phyloP scores from a whole-genome alignment of 2,797 vertebrate genomes.

The Chrosomus eos region DNA sequence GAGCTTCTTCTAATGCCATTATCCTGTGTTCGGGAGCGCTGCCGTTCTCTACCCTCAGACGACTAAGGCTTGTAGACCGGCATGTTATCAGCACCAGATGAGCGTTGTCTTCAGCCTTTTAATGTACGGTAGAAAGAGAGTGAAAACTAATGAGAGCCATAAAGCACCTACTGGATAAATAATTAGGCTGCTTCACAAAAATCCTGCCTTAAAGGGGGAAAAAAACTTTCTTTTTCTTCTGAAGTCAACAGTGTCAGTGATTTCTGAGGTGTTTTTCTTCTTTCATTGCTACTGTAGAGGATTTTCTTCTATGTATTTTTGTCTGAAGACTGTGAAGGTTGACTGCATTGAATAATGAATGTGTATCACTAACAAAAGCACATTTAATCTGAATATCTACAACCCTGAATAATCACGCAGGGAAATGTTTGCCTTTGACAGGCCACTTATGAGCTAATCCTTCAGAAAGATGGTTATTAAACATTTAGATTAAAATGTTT shows the following conservation, averaged over 20 bases:
- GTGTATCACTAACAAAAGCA: constrained; percentile 33
- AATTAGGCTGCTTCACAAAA: constrained; percentile 77
- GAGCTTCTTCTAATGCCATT: constrained; percentile 21
- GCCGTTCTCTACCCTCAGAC: constrained; percentile 18
- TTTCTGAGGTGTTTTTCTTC: constrained; percentile 24
- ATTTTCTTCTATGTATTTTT: constrained; percentile 1
- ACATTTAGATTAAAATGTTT: constrained; percentile 43
- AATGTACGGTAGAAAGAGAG: constrained; percentile 79
- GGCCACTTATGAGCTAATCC: constrained; percentile 38
- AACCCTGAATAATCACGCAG: constrained; percentile 19
- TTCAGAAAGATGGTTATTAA: constrained; percentile 31
- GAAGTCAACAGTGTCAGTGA: constrained; percentile 35
- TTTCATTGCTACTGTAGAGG: constrained; percentile 5
- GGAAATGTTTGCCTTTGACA: constrained; percentile 29
- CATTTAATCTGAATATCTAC: constrained; percentile 38
- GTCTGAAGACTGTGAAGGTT: constrained; percentile 22
- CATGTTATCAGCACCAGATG: constrained; percentile 81
- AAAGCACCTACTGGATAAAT: constrained; percentile 80
- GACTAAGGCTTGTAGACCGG: constrained; percentile 17
- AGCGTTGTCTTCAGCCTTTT: constrained; percentile 80
- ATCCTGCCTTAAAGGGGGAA: constrained; percentile 67
- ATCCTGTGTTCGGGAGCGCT: neutral
- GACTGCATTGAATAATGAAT: constrained; percentile 30
- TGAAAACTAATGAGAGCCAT: constrained; percentile 82
- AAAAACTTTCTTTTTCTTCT: constrained; percentile 9